phyloP scores from a whole-genome alignment of 2,797 vertebrate genomes.

The Naso thynnoides region DNA sequence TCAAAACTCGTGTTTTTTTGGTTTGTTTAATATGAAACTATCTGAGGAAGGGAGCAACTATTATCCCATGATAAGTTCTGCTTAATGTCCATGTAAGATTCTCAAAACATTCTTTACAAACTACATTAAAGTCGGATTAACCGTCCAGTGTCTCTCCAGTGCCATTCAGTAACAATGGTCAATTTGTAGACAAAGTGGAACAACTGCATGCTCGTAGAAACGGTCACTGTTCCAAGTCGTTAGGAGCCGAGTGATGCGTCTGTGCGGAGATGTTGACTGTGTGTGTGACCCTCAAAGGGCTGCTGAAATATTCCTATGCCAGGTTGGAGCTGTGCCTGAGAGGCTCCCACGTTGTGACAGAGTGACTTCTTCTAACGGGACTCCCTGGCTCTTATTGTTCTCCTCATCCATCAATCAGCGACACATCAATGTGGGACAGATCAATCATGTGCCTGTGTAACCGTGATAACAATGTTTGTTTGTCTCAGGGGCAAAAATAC shows the following conservation, averaged over 20 bases:
- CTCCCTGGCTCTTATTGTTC: constrained; percentile 30
- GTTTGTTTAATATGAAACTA: constrained; percentile 21
- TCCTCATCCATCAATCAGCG: constrained; percentile 94
- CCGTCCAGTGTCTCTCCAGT: constrained; percentile 61
- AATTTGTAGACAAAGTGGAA: constrained; percentile 44
- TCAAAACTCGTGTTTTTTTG: constrained; percentile 3
- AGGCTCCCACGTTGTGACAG: constrained; percentile 27
- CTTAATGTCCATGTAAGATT: constrained; percentile 53
- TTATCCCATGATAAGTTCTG: constrained; percentile 89
- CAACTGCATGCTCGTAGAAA: constrained; percentile 40
- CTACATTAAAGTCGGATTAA: constrained; percentile 42
- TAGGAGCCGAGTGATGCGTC: constrained; percentile 33
- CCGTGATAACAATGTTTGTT: constrained; percentile 61
- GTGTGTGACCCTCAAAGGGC: constrained; percentile 17
- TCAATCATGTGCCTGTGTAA: constrained; percentile 98
- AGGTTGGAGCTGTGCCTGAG: constrained; percentile 24
- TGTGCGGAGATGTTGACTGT: constrained; percentile 22
- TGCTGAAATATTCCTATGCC: constrained; percentile 39
- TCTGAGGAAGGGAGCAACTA: constrained; percentile 89
- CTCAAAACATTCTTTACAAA: constrained; percentile 57
- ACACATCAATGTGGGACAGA: constrained; percentile 98
- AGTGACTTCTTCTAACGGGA: constrained; percentile 22
- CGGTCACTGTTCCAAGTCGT: constrained; percentile 43
- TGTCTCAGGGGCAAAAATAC: constrained; percentile 18
- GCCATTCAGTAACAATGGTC: constrained; percentile 51